Evolutionary conservation across 2,113 vertebrate species (phyloP).

Genomic region (Oryzias curvinotus): DNA sequence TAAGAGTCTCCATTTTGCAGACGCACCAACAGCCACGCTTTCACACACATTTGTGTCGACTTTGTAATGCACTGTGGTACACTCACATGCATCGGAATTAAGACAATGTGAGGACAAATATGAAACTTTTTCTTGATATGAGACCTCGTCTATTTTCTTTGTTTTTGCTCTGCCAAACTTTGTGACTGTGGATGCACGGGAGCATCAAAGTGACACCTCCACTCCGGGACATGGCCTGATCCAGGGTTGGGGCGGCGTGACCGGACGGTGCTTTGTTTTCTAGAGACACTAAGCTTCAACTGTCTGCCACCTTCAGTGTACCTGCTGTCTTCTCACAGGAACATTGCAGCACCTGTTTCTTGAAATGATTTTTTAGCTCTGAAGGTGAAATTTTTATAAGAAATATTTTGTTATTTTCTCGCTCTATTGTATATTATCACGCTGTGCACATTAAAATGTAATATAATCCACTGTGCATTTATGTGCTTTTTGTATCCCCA

Average conservation of each 20-base stretch:
- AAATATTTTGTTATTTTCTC: conserved; percentile 34
- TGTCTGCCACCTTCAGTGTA: conserved; percentile 56
- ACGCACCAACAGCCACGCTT: conserved; percentile 18
- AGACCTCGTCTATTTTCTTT: neutral
- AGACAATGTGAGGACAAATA: conserved; percentile 36
- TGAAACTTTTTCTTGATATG: conserved; percentile 8
- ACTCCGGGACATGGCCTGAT: conserved; percentile 24
- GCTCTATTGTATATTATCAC: conserved; percentile 75
- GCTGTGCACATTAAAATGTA: conserved; percentile 80
- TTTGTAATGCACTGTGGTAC: conserved; percentile 31
- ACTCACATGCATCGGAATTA: conserved; percentile 51
- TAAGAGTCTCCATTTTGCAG: conserved; percentile 20
- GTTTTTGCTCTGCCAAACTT: conserved; percentile 24
- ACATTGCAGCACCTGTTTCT: conserved; percentile 43
- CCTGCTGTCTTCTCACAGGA: conserved; percentile 66
- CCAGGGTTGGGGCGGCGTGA: conserved; percentile 2
- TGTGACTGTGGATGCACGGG: conserved; percentile 49
- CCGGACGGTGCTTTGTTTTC: conserved; percentile 9
- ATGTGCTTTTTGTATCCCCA: conserved; percentile 5
- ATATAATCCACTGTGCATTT: conserved; percentile 59
- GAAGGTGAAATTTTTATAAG: conserved; percentile 67
- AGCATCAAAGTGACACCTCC: conserved; percentile 43
- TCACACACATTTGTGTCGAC: conserved; percentile 17
- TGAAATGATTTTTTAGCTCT: conserved; percentile 48
- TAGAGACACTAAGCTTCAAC: conserved; percentile 48